Evolutionary conservation across 2,888 invertebrate species (phyloP).

Genomic region (Lepetodrilus schrolli): DNA sequence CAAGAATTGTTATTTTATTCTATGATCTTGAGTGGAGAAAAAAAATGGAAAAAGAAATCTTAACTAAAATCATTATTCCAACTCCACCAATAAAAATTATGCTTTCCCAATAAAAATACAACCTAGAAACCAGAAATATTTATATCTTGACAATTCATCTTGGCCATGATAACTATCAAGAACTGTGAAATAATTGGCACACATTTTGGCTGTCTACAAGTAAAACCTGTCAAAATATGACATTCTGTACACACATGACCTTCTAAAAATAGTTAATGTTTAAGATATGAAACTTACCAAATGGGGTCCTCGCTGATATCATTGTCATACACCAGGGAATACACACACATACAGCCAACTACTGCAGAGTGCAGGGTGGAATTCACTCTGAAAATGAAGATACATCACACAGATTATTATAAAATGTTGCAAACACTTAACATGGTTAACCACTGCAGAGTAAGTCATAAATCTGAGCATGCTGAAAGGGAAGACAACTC

Average conservation of each 20-base stretch:
- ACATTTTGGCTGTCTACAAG: too few species aligned
- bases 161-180: too few species aligned
- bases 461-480: neutral
- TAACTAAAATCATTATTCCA: too few species aligned
- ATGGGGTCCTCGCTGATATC: slow-evolving; percentile 62
- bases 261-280: neutral
- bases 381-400: slow-evolving; percentile 59
- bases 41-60: too few species aligned
- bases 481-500: neutral
- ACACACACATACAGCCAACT: slow-evolving; percentile 69
- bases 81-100: too few species aligned
- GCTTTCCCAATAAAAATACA: too few species aligned
- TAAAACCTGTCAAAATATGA: too few species aligned
- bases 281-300: slow-evolving; percentile 56
- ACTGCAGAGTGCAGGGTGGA: slow-evolving; percentile 70
- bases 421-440: neutral
- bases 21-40: too few species aligned
- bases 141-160: too few species aligned
- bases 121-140: too few species aligned
- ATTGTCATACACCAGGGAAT: slow-evolving; percentile 68
- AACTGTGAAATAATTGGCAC: too few species aligned
- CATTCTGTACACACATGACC: neutral
- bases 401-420: neutral
- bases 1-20: too few species aligned
- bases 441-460: neutral